Base-by-base conservation (phyloP, 2,797 vertebrate genomes). In the Pagetopsis macropterus region DNA sequence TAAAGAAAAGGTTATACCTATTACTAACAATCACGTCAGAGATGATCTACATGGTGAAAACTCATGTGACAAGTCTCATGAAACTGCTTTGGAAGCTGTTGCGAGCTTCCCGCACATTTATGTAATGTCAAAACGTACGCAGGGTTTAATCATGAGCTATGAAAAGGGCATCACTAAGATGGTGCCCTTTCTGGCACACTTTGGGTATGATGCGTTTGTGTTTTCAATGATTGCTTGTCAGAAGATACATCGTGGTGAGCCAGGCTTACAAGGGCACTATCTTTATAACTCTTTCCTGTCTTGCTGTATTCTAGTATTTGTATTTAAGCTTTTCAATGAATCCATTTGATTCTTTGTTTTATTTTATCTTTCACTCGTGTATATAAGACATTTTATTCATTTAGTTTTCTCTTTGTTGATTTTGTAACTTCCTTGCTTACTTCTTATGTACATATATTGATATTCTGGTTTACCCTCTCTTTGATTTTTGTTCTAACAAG, bases 171-270 rank as follows among this genome's bases (percentile, higher is more conserved):
- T 80, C 86, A 76, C 82, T 86, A 81, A 86, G 71, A 50, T 64
- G 67, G 63, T 87, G 89, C 70, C 79, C 85, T 89, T 89, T 63
- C 87, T 70, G 65, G 62, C 82, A 73, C 49, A 63, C 79, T 83
- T 63, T 69, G 84, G 79, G 76, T 83, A 85, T 81, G 84, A 91
- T 90, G 74, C 65, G 86, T 87, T 89, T 88, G 89, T 84, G 81
- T 72, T 88, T 86, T 85, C 78, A 76, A 72, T 89, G 89, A 93
- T 88, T 87, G 88, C 84, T 82, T 88, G 82, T 87, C 79, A 74
- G 88, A 46, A 81, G 84, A 83, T 88, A 82, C 80, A 85, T 87
- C 67, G 76, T 54, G 8, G 13, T 17, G 77, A 74, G 74, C 48
- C 60, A 11, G 59, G 60, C 51, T 64, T 58, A 75, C 65, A 76